A percentile compares a stretch with the other conserved stretches of the same genome.
These are phyloP conservation scores for Acholoe squamosa DNA, from an alignment of 2,888 invertebrate genomes.

Conservation along the genomic window DNA sequence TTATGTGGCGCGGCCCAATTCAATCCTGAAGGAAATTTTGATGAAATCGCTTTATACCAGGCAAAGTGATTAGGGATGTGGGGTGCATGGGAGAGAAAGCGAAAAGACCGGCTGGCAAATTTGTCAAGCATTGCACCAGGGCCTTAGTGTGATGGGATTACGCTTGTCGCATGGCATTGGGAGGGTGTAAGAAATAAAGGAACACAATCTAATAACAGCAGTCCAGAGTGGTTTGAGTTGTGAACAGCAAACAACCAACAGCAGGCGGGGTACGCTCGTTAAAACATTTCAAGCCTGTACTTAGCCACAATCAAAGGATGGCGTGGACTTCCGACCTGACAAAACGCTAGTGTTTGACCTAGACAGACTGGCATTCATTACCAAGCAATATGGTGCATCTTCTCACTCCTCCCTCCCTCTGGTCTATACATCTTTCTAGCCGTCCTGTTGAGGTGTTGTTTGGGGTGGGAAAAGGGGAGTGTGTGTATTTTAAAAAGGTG, in stretches of 20 bases:
- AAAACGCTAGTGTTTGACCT: constrained; percentile 43
- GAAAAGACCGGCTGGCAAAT: constrained; percentile 16
- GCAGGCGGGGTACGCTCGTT: constrained; percentile 36
- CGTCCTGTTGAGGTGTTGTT: neutral
- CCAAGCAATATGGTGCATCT: constrained; percentile 40
- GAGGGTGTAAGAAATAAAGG: constrained; percentile 52
- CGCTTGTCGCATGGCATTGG: constrained; percentile 54
- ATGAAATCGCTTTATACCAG: constrained; percentile 25
- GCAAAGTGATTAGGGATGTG: constrained; percentile 39
- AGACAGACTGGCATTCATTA: constrained; percentile 30
- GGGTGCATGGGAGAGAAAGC: neutral
- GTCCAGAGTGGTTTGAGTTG: constrained; percentile 28
- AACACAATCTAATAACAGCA: constrained; percentile 32
- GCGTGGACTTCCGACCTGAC: neutral
- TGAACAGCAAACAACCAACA: constrained; percentile 41
- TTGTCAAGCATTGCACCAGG: constrained; percentile 46
- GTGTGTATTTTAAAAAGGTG: constrained; percentile 51
- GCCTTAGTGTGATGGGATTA: constrained; percentile 36
- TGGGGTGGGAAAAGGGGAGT: constrained; percentile 49
- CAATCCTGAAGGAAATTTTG: neutral
- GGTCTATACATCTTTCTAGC: neutral
- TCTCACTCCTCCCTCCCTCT: neutral
- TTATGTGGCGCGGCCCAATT: constrained; percentile 13
- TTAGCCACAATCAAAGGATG: constrained; percentile 29
- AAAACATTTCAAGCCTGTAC: constrained; percentile 34